Conservation (phyloP, 1,140 invertebrate genomes). For the Sipha flava region DNA sequence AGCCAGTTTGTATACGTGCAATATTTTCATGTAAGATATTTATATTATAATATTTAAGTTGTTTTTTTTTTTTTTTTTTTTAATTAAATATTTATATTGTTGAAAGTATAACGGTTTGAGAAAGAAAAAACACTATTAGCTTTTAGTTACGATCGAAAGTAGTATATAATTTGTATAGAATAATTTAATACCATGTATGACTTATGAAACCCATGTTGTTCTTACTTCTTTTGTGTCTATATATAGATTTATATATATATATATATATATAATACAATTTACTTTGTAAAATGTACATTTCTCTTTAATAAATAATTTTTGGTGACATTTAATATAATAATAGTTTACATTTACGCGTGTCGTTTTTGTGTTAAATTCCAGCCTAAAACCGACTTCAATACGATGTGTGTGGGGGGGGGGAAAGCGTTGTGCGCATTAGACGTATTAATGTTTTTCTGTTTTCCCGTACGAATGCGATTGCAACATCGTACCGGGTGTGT, state of each 20-base stretch:
- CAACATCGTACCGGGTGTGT: too few relatives aligned
- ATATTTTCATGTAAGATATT: constrained; percentile 17
- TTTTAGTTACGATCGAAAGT: background rate
- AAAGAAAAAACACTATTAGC: constrained; percentile 10
- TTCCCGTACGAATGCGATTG: too few relatives aligned
- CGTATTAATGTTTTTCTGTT: too few relatives aligned
- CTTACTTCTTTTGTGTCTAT: constrained; percentile 23
- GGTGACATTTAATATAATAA: constrained; percentile 20
- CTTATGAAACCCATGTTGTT: background rate
- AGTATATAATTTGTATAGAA: background rate
- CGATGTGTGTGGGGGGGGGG: background rate
- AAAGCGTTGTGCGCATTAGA: background rate
- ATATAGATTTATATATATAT: background rate
- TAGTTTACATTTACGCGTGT: background rate
- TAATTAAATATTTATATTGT: constrained; percentile 32
- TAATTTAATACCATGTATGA: background rate
- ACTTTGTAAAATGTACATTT: constrained; percentile 22
- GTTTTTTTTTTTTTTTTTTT: constrained; percentile 27
- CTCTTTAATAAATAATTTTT: constrained; percentile 4
- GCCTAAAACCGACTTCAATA: too few relatives aligned
- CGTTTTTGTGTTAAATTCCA: background rate
- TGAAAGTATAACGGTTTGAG: constrained; percentile 18
- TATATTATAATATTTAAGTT: background rate
- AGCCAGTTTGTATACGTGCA: constrained; percentile 27
- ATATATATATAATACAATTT: too few relatives aligned